A percentile compares a stretch with the other conserved stretches of the same genome.
Conservation (phyloP, 2,113 vertebrate genomes). For the Colinus virginianus region DNA sequence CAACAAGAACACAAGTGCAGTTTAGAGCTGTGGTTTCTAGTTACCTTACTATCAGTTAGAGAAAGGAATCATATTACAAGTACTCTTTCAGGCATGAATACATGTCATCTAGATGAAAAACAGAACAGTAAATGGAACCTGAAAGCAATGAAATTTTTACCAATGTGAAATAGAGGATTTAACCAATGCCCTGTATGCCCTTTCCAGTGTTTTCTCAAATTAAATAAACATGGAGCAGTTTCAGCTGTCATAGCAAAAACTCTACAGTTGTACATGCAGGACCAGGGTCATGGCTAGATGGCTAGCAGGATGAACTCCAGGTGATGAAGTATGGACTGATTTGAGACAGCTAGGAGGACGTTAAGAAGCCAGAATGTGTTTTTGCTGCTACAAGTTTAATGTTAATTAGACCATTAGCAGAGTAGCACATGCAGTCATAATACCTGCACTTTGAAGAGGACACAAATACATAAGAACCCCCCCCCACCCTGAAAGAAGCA, state of each 20-base stretch:
- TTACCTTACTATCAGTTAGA: not conserved
- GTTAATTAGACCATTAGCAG: not conserved
- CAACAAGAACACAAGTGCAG: not conserved
- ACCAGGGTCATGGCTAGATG: not conserved
- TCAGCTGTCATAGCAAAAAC: not conserved
- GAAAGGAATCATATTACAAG: not conserved
- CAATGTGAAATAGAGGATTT: not conserved
- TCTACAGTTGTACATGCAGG: not conserved
- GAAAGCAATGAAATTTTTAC: not conserved
- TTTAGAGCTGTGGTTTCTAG: not conserved
- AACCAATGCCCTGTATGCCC: not conserved
- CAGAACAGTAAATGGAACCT: not conserved
- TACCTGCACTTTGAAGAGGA: not conserved
- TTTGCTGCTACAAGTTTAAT: not conserved
- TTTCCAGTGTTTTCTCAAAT: not conserved
- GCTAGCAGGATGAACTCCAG: not conserved
- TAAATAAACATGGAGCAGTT: not conserved
- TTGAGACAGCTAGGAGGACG: not conserved
- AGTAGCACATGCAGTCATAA: not conserved
- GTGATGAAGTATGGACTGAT: not conserved
- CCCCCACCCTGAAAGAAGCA: not conserved
- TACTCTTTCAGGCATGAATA: not conserved
- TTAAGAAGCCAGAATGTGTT: not conserved
- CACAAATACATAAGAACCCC: not conserved
- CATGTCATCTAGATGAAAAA: not conserved